These are phyloP conservation scores for Brachionus angularis DNA, from an alignment of 1,140 invertebrate species.

Conservation along the genomic window DNA sequence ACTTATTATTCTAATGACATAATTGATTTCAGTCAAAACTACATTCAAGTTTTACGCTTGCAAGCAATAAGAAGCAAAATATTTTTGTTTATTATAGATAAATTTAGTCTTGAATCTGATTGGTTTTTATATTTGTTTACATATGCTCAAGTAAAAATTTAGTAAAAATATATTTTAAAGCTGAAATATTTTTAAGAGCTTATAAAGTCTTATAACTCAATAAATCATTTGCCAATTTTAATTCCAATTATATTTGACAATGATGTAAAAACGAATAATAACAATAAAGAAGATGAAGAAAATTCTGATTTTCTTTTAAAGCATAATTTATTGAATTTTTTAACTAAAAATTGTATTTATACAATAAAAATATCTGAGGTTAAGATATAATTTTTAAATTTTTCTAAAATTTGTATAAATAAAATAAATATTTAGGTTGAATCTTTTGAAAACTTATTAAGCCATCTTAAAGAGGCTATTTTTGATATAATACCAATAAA, in stretches of 20 bases:
- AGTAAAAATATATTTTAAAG: background rate
- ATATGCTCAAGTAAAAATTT: background rate
- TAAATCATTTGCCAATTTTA: background rate
- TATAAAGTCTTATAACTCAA: background rate
- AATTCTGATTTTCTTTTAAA: no score
- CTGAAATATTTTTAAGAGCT: background rate
- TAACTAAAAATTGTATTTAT: no score
- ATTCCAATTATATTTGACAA: conserved; percentile 1
- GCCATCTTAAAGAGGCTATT: background rate
- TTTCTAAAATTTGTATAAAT: no score
- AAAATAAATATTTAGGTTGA: background rate
- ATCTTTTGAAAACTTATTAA: background rate
- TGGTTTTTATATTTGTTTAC: background rate
- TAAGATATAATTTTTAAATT: no score
- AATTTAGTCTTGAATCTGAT: conserved; percentile 1
- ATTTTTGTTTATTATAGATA: conserved; percentile 16
- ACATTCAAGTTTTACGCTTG: background rate
- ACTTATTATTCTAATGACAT: background rate
- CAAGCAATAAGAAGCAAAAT: conserved; percentile 6
- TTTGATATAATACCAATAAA: background rate
- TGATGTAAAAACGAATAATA: background rate
- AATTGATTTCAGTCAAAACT: background rate
- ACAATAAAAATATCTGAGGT: no score
- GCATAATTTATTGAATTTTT: no score
- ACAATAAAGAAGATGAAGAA: background rate